Evolutionary conservation across 2,888 invertebrate species (phyloP).

Genomic region (Plagodis dolabraria): DNA sequence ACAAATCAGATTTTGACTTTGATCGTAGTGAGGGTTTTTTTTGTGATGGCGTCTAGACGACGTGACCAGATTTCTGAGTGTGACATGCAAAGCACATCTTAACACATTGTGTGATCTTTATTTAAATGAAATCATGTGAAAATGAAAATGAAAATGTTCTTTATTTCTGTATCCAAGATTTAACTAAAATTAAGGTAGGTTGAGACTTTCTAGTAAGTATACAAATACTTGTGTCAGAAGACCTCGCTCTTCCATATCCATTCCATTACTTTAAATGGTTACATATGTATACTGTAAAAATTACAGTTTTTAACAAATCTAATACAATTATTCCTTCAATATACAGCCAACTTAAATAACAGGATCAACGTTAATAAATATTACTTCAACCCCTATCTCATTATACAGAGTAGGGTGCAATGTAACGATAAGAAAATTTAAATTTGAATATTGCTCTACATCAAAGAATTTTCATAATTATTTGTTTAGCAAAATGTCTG

Average conservation of each 20-base stretch:
- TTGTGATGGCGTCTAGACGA: constrained; percentile 11
- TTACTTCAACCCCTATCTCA: constrained; percentile 14
- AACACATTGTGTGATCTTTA: background rate
- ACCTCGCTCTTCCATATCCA: no score
- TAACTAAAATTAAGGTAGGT: no score
- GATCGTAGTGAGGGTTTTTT: constrained; percentile 26
- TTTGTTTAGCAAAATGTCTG: no score
- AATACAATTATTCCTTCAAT: constrained; percentile 16
- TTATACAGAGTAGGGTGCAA: constrained; percentile 19
- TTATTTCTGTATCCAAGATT: no score
- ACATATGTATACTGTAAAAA: no score
- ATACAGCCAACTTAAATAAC: constrained; percentile 11
- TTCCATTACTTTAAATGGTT: no score
- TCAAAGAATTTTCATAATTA: background rate
- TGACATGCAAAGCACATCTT: background rate
- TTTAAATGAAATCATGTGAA: background rate
- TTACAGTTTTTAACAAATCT: no score
- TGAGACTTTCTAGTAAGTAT: no score
- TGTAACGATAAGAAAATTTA: constrained; percentile 18
- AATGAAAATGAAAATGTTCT: no score
- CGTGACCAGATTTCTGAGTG: constrained; percentile 15
- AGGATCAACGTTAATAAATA: constrained; percentile 18
- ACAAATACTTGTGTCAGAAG: no score
- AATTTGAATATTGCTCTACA: background rate
- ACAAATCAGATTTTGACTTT: constrained; percentile 45